Evolutionary conservation across 2,113 vertebrate species (phyloP).

Genomic region (Mus spicilegus): DNA sequence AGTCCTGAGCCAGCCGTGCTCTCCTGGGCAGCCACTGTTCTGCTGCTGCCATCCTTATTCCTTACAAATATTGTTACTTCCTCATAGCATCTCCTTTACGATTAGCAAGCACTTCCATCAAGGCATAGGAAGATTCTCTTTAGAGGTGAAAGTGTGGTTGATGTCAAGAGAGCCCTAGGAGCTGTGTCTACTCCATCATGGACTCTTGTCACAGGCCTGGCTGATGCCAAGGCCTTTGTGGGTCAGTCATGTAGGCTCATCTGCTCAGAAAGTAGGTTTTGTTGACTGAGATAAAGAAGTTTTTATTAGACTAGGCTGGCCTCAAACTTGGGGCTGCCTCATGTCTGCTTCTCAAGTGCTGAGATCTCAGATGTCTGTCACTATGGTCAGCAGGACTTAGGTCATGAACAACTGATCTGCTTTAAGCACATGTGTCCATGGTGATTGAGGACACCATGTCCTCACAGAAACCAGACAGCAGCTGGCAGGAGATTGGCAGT

Average conservation of each 20-base stretch:
- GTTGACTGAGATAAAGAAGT: neutral
- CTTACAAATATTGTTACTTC: neutral
- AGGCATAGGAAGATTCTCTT: neutral
- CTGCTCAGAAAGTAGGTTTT: neutral
- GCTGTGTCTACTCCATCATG: accelerated
- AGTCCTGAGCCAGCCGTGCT: neutral
- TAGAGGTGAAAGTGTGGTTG: neutral
- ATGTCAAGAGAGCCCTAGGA: accelerated
- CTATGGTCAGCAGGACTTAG: neutral
- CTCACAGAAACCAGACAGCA: neutral
- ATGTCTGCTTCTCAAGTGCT: neutral
- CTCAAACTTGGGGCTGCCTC: neutral
- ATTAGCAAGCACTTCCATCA: neutral
- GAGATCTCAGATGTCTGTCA: neutral
- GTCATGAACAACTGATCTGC: neutral
- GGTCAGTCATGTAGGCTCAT: neutral
- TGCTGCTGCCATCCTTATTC: neutral
- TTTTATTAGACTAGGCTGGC: neutral
- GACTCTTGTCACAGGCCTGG: neutral
- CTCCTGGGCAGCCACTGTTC: accelerated
- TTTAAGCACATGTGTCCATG: neutral
- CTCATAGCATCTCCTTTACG: neutral
- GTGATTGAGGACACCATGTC: neutral
- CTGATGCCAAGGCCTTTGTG: too few relatives aligned
- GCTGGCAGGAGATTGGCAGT: too few relatives aligned